phyloP scores from a whole-genome alignment of 2,113 vertebrate genomes.

The Coracopsis vasa region DNA sequence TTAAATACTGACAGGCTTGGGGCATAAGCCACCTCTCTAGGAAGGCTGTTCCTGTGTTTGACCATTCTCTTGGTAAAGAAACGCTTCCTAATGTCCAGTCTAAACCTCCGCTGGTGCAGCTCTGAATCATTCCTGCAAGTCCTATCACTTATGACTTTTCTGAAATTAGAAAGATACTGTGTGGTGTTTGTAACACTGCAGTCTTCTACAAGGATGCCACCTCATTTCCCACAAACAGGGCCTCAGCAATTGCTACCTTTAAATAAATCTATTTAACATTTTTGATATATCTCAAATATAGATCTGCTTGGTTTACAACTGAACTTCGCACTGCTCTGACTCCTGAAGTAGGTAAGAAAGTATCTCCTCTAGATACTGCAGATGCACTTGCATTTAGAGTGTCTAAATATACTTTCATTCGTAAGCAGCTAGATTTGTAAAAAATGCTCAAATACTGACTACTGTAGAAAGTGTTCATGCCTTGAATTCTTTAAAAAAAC shows the following conservation, averaged over 20 bases:
- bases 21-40: background rate
- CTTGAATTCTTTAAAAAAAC: background rate
- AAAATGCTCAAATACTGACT: background rate
- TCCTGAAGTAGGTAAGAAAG: background rate
- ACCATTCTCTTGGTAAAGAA: background rate
- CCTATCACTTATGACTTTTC: accelerated
- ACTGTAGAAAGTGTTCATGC: background rate
- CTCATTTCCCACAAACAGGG: background rate
- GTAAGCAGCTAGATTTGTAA: background rate
- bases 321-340: background rate
- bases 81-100: background rate
- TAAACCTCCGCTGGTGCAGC: accelerated
- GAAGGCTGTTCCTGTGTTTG: background rate
- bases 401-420: background rate
- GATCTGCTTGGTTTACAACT: background rate
- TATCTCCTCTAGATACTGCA: background rate
- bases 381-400: background rate
- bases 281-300: background rate
- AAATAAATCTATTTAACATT: background rate
- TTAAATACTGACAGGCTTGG: background rate
- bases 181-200: background rate
- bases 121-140: background rate
- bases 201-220: background rate
- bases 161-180: background rate
- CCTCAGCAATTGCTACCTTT: background rate